A percentile compares a stretch with the other conserved stretches of the same genome.
Evolutionary conservation across 2,888 invertebrate genomes (phyloP).

Genomic region (Calliphora vomitoria): DNA sequence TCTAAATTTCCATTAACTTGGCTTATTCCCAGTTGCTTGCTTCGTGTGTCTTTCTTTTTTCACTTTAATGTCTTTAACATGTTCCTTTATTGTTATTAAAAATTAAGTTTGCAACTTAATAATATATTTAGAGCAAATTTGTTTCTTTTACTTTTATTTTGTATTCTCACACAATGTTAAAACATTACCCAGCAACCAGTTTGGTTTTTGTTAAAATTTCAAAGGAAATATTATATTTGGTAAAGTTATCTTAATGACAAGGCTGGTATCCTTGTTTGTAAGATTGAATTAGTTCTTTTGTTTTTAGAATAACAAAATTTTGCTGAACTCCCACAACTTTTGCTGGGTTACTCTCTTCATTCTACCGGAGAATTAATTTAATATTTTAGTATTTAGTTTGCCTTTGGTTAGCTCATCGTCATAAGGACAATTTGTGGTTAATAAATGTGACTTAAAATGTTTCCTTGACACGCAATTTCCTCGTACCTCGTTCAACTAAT

Average conservation of each 20-base stretch:
- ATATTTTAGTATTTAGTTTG: neutral
- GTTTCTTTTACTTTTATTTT: conserved; percentile 23
- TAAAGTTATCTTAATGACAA: neutral
- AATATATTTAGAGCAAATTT: conserved; percentile 48
- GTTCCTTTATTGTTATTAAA: conserved; percentile 35
- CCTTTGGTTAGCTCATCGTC: conserved; percentile 27
- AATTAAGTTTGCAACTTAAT: conserved; percentile 57
- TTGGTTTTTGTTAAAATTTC: too few relatives aligned
- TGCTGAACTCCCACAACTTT: neutral
- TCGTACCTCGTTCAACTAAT: neutral
- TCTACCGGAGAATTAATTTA: neutral
- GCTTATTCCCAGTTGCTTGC: neutral
- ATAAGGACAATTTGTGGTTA: conserved; percentile 55
- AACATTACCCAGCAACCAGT: conserved; percentile 9
- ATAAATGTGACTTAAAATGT: conserved; percentile 58
- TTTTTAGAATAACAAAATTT: too few relatives aligned
- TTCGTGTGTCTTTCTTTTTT: conserved; percentile 13
- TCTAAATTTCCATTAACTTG: conserved; percentile 38
- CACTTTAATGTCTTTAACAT: conserved; percentile 30
- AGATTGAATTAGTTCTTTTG: too few relatives aligned
- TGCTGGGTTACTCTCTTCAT: neutral
- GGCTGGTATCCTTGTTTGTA: too few relatives aligned
- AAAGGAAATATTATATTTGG: too few relatives aligned
- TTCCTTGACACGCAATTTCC: conserved; percentile 62
- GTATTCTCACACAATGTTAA: conserved; percentile 27